Conservation (phyloP, 2,113 vertebrate genomes). For the Neogale vison region DNA sequence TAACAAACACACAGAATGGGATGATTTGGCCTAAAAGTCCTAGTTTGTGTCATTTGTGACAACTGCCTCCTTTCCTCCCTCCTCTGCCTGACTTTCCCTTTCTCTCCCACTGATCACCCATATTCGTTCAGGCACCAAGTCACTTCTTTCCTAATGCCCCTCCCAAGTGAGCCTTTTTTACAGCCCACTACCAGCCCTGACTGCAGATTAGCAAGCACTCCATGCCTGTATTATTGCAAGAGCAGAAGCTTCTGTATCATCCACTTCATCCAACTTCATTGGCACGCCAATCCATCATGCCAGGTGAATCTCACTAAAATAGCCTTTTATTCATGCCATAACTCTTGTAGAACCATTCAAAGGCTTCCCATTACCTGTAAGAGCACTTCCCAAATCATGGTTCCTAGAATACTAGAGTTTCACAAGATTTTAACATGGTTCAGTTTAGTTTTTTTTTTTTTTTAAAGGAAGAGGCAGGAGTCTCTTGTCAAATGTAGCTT, state of each 20-base stretch:
- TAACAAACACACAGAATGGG: neutral
- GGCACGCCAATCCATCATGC: neutral
- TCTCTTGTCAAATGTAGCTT: neutral
- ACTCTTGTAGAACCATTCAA: neutral
- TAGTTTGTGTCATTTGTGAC: neutral
- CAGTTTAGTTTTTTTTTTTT: neutral
- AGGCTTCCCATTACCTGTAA: neutral
- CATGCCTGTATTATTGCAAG: neutral
- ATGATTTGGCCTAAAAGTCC: neutral
- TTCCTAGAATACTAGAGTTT: neutral
- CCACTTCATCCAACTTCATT: neutral
- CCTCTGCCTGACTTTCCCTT: neutral
- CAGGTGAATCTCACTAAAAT: neutral
- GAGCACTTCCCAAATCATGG: slow-evolving; percentile 19
- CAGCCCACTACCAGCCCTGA: neutral
- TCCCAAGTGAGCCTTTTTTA: neutral
- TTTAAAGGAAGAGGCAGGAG: neutral
- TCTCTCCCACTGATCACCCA: neutral
- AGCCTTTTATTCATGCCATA: neutral
- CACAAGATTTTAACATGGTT: slow-evolving; percentile 39
- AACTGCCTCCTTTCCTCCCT: too few species aligned
- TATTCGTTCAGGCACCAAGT: neutral
- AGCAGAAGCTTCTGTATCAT: neutral
- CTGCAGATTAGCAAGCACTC: neutral
- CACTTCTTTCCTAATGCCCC: slow-evolving; percentile 13